Conservation (phyloP, 2,113 vertebrate species). For the Ameiurus melas region DNA sequence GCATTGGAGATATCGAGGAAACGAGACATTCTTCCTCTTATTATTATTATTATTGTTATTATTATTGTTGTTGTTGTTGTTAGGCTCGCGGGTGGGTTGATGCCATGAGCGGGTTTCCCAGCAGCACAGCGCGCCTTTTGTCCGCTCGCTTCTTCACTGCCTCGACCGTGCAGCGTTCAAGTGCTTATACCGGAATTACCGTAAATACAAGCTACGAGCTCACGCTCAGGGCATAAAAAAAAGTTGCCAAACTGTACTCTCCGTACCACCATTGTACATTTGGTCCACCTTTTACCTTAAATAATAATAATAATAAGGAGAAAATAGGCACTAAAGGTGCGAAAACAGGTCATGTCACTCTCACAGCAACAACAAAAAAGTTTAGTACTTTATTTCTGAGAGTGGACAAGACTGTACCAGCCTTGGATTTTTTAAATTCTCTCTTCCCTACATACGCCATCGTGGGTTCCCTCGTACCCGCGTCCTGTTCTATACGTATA, state of each 20-base stretch:
- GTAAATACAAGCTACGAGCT: background rate
- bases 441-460: background rate
- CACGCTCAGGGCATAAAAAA: background rate
- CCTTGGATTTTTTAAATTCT: background rate
- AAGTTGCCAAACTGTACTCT: background rate
- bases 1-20: background rate
- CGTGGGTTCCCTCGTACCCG: no score
- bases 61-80: no score
- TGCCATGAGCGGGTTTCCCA: background rate
- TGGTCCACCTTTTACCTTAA: background rate
- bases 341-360: background rate
- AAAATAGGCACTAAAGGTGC: background rate
- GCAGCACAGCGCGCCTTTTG: background rate
- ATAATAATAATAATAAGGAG: background rate
- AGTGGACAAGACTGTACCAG: background rate
- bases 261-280: background rate
- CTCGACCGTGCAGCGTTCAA: constrained; percentile 24
- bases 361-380: background rate
- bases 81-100: background rate
- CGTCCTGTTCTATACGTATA: no score
- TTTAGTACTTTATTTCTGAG: background rate
- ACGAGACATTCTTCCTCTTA: no score
- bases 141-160: background rate
- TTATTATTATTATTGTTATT: no score
- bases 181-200: background rate